Base-by-base conservation (phyloP, 1,140 invertebrate genomes). In the Campodea augens region DNA sequence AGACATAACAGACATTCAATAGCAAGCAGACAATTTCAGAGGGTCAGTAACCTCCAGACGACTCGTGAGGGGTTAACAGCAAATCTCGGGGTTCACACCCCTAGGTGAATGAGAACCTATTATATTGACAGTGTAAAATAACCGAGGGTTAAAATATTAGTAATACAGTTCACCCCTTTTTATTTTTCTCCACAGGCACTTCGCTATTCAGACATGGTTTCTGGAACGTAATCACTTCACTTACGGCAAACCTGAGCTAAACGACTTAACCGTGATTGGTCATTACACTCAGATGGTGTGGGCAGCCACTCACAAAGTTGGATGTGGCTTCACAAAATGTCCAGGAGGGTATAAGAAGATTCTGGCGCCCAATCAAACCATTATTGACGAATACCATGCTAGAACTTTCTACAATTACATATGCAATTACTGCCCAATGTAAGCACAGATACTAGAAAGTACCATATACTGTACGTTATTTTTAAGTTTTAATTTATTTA, bases 401-500 rank as follows among this genome's bases (percentile, higher is more conserved):
- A 68, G 52, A 43, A 68, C 72, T 3, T 85, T 75, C 60, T 85
- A 72, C 60, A 82, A 77, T 60, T 87, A 87, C 57, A 73, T 87
- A n/a, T 87, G 82, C 59, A 83, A 86, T 63, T 87, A 87, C 59
- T 85, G 81, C 59, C 82, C 82, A 2, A 74, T 72, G 82, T 84
- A 69, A 75, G 73, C 69, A 53, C 1, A n/a, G n/a, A n/a, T n/a
- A n/a, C n/a, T n/a, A n/a, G n/a, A n/a, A n/a, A n/a, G n/a, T n/a
- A n/a, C n/a, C n/a, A n/a, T n/a, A n/a, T n/a, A n/a, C n/a, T n/a
- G n/a, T n/a, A n/a, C n/a, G n/a, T n/a, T n/a, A n/a, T n/a, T n/a
- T n/a, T n/a, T n/a, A n/a, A n/a, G n/a, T n/a, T n/a, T n/a, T n/a
- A n/a, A n/a, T n/a, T n/a, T n/a, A n/a, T n/a, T n/a, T n/a, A n/a